Percentiles rank a stretch among this genome's conserved stretches.
Evolutionary conservation across 2,113 vertebrate species (phyloP).

Genomic region (Muntiacus muntjak): DNA sequence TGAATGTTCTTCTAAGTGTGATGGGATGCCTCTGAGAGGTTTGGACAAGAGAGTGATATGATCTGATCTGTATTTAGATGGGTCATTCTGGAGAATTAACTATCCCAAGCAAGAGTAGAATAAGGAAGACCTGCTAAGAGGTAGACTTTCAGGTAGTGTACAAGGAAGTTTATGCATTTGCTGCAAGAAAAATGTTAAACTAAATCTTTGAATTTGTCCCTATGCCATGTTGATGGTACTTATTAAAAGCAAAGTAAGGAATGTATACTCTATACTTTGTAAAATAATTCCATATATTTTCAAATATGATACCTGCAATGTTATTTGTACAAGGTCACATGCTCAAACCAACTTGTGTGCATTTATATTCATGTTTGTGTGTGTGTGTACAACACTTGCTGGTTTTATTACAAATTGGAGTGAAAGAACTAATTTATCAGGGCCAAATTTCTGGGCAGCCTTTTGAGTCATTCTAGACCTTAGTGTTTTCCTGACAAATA

Average conservation of each 20-base stretch:
- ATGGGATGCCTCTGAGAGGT: not conserved
- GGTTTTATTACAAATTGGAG: not conserved
- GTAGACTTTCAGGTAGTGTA: not conserved
- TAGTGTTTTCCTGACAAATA: not conserved
- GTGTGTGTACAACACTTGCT: not conserved
- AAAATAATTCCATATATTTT: not conserved
- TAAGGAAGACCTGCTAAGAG: not conserved
- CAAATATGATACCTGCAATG: not conserved
- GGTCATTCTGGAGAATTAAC: not conserved
- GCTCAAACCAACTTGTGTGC: not conserved
- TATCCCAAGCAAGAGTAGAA: not conserved
- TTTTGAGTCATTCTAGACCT: not conserved
- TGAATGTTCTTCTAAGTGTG: not conserved
- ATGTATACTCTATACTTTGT: not conserved
- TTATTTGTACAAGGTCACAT: not conserved
- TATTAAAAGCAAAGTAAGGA: not conserved
- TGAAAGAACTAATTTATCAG: not conserved
- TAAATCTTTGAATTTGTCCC: not conserved
- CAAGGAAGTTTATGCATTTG: not conserved
- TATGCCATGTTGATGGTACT: not conserved
- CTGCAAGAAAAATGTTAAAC: not conserved
- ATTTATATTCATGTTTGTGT: not conserved
- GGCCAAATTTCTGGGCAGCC: not conserved
- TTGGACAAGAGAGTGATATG: not conserved
- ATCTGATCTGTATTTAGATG: not conserved